Percentiles rank a stretch among this genome's conserved stretches.
Evolutionary conservation across 2,113 vertebrate species (phyloP).

Genomic region (Panthera leo): DNA sequence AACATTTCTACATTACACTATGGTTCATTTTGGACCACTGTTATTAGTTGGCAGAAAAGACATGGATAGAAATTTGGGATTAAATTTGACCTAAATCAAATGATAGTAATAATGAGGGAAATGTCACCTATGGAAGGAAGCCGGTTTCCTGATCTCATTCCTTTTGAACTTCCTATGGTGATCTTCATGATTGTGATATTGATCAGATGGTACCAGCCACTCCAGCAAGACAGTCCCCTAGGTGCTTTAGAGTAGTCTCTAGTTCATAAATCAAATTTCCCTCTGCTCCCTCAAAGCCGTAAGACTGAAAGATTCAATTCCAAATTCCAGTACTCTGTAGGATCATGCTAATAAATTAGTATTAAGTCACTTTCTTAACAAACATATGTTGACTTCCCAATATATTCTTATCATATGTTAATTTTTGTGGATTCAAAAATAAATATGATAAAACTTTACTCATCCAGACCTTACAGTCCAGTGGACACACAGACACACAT

Average conservation of each 20-base stretch:
- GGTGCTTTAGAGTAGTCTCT: background rate
- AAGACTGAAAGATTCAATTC: background rate
- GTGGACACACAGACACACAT: background rate
- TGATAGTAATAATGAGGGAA: background rate
- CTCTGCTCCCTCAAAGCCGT: background rate
- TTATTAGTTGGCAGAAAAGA: background rate
- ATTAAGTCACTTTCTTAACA: background rate
- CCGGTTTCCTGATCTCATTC: fast-evolving
- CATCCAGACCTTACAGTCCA: background rate
- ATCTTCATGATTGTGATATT: fast-evolving
- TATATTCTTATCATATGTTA: background rate
- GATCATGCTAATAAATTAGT: background rate
- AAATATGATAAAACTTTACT: background rate
- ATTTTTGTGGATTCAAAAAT: background rate
- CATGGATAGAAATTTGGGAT: background rate
- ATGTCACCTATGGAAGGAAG: background rate
- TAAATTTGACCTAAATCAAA: background rate
- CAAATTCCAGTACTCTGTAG: background rate
- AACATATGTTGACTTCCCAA: background rate
- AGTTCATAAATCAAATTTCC: background rate
- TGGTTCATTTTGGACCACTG: background rate
- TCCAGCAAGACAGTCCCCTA: background rate
- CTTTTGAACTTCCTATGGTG: background rate
- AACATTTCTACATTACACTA: background rate
- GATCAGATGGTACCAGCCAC: background rate